These are phyloP conservation scores for Adelges cooleyi DNA, from an alignment of 1,140 invertebrate species.

Conservation along the genomic window DNA sequence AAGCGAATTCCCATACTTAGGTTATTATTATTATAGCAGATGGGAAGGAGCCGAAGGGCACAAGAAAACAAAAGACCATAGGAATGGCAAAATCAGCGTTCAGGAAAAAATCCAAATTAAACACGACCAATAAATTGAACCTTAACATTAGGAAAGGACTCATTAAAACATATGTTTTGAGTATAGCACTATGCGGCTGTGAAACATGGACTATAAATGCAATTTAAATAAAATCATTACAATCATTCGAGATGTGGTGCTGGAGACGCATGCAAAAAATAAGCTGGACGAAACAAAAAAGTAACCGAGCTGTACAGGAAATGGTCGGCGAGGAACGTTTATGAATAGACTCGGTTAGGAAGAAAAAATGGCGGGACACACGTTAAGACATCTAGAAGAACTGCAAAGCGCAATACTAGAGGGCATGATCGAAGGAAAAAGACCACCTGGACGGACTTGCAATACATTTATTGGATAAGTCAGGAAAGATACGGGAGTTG, in stretches of 20 bases:
- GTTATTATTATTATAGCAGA: not conserved
- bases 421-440: not conserved
- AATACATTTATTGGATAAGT: too few relatives aligned
- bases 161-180: constrained; percentile 14
- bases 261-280: constrained; percentile 30
- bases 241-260: constrained; percentile 11
- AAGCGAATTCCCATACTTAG: constrained; percentile 2
- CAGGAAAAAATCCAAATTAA: not conserved
- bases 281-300: not conserved
- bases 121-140: not conserved
- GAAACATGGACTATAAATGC: constrained; percentile 3
- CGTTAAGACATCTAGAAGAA: constrained; percentile 14
- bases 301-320: not conserved
- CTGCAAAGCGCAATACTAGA: not conserved
- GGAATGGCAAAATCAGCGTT: constrained; percentile 36
- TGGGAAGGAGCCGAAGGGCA: too few relatives aligned
- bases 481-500: too few relatives aligned
- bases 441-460: not conserved
- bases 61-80: too few relatives aligned
- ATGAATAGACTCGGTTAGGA: not conserved
- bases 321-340: not conserved
- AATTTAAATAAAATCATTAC: constrained; percentile 4
- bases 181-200: not conserved
- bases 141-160: not conserved
- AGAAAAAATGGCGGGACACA: not conserved